A percentile compares a stretch with the other conserved stretches of the same genome.
These are phyloP conservation scores for Pyrgus malvae DNA, from an alignment of 2,888 invertebrate species.

Conservation along the genomic window DNA sequence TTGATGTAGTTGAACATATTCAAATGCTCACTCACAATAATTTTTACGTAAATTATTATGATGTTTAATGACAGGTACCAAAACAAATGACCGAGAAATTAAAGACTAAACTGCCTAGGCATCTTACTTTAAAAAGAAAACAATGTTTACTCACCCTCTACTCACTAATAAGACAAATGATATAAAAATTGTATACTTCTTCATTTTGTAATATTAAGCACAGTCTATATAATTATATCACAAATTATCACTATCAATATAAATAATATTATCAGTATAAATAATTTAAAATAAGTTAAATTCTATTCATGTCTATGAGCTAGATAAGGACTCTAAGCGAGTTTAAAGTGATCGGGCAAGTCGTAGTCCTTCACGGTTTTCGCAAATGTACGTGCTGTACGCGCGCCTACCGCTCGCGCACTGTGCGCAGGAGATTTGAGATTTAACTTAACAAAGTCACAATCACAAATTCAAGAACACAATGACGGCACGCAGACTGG, in stretches of 20 bases:
- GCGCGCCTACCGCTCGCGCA: constrained; percentile 46
- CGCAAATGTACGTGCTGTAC: constrained; percentile 42
- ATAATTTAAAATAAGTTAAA: constrained; percentile 34
- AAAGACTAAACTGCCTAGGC: too few species aligned
- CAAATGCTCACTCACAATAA: too few species aligned
- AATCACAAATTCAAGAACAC: constrained; percentile 26
- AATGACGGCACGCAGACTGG: constrained; percentile 6
- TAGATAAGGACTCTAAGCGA: constrained; percentile 37
- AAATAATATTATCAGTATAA: constrained; percentile 30
- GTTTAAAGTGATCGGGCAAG: constrained; percentile 37
- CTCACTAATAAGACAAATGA: constrained; percentile 40
- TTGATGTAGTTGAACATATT: too few species aligned
- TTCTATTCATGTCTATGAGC: constrained; percentile 43
- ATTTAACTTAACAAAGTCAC: constrained; percentile 13
- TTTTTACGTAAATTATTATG: too few species aligned
- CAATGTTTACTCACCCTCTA: constrained; percentile 45
- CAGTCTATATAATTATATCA: constrained; percentile 35
- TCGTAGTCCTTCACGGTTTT: constrained; percentile 36
- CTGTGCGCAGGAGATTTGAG: constrained; percentile 38
- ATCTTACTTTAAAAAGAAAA: neutral
- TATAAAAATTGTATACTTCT: constrained; percentile 39
- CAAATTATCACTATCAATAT: constrained; percentile 39
- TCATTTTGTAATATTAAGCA: constrained; percentile 5
- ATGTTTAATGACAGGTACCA: too few species aligned
- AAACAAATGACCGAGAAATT: too few species aligned